A percentile compares a stretch with the other conserved stretches of the same genome.
Evolutionary conservation across 2,113 vertebrate genomes (phyloP).

Genomic region (Hiodon alosoides): DNA sequence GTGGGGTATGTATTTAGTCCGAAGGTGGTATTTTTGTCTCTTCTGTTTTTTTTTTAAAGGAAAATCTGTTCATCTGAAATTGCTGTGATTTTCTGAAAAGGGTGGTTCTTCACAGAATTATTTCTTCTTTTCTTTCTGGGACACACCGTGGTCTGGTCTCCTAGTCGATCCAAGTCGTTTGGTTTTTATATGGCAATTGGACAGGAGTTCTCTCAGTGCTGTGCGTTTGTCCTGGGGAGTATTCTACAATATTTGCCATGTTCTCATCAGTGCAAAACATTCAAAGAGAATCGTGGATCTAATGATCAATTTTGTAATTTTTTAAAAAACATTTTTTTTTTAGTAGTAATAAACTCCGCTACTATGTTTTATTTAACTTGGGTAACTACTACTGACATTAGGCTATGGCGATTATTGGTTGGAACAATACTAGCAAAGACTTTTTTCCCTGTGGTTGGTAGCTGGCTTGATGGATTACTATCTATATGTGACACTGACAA

Average conservation of each 20-base stretch:
- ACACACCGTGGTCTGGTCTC: too few relatives aligned
- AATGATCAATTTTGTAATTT: slow-evolving; percentile 1
- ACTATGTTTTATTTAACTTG: slow-evolving; percentile 2
- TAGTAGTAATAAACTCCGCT: neutral
- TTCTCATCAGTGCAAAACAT: slow-evolving; percentile 7
- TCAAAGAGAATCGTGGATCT: slow-evolving; percentile 10
- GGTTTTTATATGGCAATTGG: slow-evolving; percentile 1
- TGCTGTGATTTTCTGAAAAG: slow-evolving; percentile 10
- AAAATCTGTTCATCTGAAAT: neutral
- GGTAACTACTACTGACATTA: slow-evolving; percentile 19
- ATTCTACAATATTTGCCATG: slow-evolving; percentile 4
- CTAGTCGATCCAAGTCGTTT: too few relatives aligned
- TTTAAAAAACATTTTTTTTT: slow-evolving; percentile 9
- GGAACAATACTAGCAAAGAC: neutral
- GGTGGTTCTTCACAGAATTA: neutral
- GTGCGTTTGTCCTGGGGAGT: neutral
- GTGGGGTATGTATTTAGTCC: slow-evolving; percentile 2
- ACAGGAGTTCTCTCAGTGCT: slow-evolving; percentile 4
- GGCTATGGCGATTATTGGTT: neutral
- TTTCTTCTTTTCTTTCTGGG: neutral
- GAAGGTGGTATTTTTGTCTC: neutral
- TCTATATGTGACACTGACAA: neutral
- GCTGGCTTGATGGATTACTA: neutral
- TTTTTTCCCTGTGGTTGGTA: neutral
- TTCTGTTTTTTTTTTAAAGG: neutral